A percentile compares a stretch with the other conserved stretches of the same genome.
Conservation (phyloP, 2,113 vertebrate genomes). For the Ophthalmotilapia sp. region DNA sequence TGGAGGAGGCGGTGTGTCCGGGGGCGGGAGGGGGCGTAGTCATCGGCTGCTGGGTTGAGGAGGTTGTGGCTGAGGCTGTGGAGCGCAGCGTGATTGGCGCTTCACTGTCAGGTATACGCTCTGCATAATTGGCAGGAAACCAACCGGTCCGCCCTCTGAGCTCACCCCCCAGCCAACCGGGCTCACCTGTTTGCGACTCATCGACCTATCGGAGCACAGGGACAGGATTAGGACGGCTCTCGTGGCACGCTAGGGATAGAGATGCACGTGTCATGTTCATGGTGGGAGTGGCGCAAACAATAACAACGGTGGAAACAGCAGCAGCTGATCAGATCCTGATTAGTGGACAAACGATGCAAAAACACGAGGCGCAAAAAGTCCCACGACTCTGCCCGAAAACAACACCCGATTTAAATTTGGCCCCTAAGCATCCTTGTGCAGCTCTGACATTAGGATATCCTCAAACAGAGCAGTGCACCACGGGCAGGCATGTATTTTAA, state of each 20-base stretch:
- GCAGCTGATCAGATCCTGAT: neutral
- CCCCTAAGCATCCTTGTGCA: neutral
- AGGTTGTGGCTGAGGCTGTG: constrained; percentile 53
- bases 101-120: constrained; percentile 88
- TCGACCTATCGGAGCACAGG: constrained; percentile 78
- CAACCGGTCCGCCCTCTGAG: constrained; percentile 92
- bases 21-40: constrained; percentile 55
- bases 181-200: constrained; percentile 95
- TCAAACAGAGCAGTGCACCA: neutral
- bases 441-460: neutral
- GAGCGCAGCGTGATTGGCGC: constrained; percentile 77
- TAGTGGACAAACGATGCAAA: neutral
- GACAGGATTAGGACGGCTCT: accelerated
- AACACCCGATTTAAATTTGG: neutral
- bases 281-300: neutral
- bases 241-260: accelerated
- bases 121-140: constrained; percentile 98
- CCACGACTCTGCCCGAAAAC: neutral
- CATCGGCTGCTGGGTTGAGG: constrained; percentile 51
- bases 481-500: neutral
- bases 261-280: neutral
- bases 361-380: neutral
- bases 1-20: constrained; percentile 42
- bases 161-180: constrained; percentile 96
- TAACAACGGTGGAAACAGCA: neutral